A percentile compares a stretch with the other conserved stretches of the same genome.
Evolutionary conservation across 2,888 invertebrate genomes (phyloP).

Genomic region (Gymnosoma rotundatum): DNA sequence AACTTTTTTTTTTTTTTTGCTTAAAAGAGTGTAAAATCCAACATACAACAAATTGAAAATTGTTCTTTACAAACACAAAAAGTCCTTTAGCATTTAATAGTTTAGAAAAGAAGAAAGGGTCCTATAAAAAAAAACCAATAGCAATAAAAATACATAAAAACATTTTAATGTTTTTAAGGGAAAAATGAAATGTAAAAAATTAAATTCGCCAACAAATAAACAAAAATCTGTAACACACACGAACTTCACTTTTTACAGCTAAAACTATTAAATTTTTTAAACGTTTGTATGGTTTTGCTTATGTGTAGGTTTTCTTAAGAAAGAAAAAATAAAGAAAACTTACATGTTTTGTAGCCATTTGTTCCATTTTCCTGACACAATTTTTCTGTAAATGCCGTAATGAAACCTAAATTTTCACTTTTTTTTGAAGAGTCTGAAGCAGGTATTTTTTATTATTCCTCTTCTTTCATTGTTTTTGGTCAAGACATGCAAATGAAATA

Average conservation of each 20-base stretch:
- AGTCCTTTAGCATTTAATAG: slow-evolving; percentile 46
- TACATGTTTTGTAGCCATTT: slow-evolving; percentile 68
- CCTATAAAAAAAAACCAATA: too few relatives aligned
- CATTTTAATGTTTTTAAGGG: slow-evolving; percentile 12
- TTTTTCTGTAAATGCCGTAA: slow-evolving; percentile 15
- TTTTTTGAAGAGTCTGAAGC: slow-evolving; percentile 17
- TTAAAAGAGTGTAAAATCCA: slow-evolving; percentile 44
- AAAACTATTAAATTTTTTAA: slow-evolving; percentile 30
- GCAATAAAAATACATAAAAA: slow-evolving; percentile 30
- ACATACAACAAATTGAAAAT: slow-evolving; percentile 54
- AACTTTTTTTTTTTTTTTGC: background rate
- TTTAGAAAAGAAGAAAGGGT: slow-evolving; percentile 6
- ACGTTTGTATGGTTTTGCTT: background rate
- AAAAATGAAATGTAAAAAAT: too few relatives aligned
- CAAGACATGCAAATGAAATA: slow-evolving; percentile 67
- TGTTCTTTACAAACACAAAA: slow-evolving; percentile 25
- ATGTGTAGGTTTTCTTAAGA: background rate
- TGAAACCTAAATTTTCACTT: slow-evolving; percentile 29
- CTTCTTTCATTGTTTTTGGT: slow-evolving; percentile 5
- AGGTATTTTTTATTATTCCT: background rate
- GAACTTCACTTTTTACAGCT: background rate
- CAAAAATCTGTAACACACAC: slow-evolving; percentile 11
- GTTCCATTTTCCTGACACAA: slow-evolving; percentile 63
- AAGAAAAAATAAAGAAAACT: slow-evolving; percentile 40
- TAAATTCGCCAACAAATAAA: slow-evolving; percentile 12